phyloP scores from a whole-genome alignment of 2,113 vertebrate genomes.

The Takifugu flavidus region DNA sequence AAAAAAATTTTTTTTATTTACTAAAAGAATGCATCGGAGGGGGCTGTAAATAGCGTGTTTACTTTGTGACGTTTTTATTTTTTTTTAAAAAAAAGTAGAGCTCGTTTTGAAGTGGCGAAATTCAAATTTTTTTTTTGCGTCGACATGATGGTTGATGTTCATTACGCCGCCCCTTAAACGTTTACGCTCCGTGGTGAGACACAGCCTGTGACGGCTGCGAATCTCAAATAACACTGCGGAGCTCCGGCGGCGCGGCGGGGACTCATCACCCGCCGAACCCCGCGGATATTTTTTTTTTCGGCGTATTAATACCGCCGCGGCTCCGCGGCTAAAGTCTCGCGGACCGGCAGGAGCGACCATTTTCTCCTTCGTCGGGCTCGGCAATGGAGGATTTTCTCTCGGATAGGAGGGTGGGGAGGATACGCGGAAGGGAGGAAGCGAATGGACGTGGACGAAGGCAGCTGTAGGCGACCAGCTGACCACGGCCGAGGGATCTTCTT shows the following conservation, averaged over 20 bases:
- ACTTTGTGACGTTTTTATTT: neutral
- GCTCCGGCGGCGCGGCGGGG: slow-evolving; percentile 53
- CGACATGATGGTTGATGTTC: slow-evolving; percentile 76
- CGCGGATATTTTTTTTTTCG: slow-evolving; percentile 45
- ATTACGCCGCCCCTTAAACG: slow-evolving; percentile 82
- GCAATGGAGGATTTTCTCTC: slow-evolving; percentile 70
- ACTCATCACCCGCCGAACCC: slow-evolving; percentile 45
- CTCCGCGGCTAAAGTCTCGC: slow-evolving; percentile 36
- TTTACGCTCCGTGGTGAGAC: slow-evolving; percentile 79
- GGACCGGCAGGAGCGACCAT: slow-evolving; percentile 57
- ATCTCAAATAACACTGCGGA: slow-evolving; percentile 81
- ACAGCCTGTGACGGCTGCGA: slow-evolving; percentile 80
- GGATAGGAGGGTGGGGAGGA: slow-evolving; percentile 72
- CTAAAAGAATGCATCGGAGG: too few relatives aligned
- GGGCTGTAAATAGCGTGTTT: neutral
- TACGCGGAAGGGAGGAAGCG: slow-evolving; percentile 76
- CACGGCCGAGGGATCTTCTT: slow-evolving; percentile 77
- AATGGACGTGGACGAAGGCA: slow-evolving; percentile 68
- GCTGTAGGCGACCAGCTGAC: slow-evolving; percentile 82
- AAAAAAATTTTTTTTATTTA: neutral
- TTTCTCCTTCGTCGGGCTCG: slow-evolving; percentile 51
- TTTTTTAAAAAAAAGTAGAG: neutral
- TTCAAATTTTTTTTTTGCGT: slow-evolving; percentile 49
- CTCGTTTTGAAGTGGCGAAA: slow-evolving; percentile 22
- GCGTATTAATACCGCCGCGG: slow-evolving; percentile 36